These are phyloP conservation scores for Oostethus manadensis DNA, from an alignment of 2,113 vertebrate species.

Conservation along the genomic window DNA sequence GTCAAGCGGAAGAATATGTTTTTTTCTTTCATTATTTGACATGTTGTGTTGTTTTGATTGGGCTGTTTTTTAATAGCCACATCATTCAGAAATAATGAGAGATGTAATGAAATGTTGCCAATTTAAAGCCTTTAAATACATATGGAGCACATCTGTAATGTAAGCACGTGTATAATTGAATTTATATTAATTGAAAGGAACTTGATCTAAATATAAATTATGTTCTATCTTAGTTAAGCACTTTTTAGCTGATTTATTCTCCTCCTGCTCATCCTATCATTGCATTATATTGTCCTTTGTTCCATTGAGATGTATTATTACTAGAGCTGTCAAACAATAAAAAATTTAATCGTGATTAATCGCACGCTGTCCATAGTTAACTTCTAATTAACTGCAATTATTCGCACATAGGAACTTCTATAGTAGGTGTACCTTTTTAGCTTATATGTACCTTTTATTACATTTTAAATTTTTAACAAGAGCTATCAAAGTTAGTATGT, in stretches of 20 bases:
- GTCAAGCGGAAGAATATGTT: constrained; percentile 64
- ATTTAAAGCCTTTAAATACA: background rate
- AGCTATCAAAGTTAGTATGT: too few species aligned
- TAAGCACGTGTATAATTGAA: background rate
- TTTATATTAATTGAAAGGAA: too few species aligned
- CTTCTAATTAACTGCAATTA: too few species aligned
- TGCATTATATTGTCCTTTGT: background rate
- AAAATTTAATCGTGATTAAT: too few species aligned
- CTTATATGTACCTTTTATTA: too few species aligned
- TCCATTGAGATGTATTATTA: too few species aligned
- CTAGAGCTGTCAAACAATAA: too few species aligned
- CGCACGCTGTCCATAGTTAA: too few species aligned
- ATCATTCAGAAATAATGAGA: constrained; percentile 1
- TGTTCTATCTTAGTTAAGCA: background rate
- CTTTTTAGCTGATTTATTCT: background rate
- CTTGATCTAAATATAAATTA: too few species aligned
- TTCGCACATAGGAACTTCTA: too few species aligned
- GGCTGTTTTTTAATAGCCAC: background rate
- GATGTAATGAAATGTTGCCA: background rate
- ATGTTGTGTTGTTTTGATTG: constrained; percentile 22
- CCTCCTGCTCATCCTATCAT: background rate
- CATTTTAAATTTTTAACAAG: too few species aligned
- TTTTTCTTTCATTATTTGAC: constrained; percentile 12
- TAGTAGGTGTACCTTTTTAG: too few species aligned
- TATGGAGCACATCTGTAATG: background rate